These are phyloP conservation scores for Disparrhopalites patrizii DNA, from an alignment of 2,888 invertebrate species.

Conservation along the genomic window DNA sequence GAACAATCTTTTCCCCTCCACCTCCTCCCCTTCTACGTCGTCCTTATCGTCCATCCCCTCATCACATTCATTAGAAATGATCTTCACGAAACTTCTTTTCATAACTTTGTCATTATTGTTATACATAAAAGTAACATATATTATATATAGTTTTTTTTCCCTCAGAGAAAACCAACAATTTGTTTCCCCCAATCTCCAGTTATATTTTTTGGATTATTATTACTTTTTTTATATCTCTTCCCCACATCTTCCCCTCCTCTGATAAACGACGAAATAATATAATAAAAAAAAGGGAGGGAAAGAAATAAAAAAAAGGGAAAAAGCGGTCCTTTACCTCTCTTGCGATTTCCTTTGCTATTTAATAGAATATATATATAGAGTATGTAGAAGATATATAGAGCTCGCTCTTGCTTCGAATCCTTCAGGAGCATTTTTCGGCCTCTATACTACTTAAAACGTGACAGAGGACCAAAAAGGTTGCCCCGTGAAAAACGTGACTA, in stretches of 20 bases:
- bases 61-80: not conserved
- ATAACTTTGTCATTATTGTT: not conserved
- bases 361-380: no score
- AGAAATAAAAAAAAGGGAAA: not conserved
- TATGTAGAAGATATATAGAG: no score
- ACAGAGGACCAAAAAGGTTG: no score
- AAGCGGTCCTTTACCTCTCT: not conserved
- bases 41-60: conserved; percentile 17
- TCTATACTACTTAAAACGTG: no score
- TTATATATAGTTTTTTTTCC: no score
- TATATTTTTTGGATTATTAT: not conserved
- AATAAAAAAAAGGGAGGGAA: not conserved
- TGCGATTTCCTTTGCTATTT: not conserved
- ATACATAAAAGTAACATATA: not conserved
- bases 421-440: no score
- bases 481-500: no score
- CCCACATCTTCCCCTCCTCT: not conserved
- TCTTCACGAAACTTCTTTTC: not conserved
- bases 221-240: not conserved
- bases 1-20: conserved; percentile 26
- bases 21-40: conserved; percentile 21
- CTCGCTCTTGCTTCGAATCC: no score
- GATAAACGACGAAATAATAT: not conserved
- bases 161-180: not conserved
- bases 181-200: not conserved